Percentiles rank a stretch among this genome's conserved stretches.
Conservation (phyloP, 2,113 vertebrate species). For the Irena cyanogastra region DNA sequence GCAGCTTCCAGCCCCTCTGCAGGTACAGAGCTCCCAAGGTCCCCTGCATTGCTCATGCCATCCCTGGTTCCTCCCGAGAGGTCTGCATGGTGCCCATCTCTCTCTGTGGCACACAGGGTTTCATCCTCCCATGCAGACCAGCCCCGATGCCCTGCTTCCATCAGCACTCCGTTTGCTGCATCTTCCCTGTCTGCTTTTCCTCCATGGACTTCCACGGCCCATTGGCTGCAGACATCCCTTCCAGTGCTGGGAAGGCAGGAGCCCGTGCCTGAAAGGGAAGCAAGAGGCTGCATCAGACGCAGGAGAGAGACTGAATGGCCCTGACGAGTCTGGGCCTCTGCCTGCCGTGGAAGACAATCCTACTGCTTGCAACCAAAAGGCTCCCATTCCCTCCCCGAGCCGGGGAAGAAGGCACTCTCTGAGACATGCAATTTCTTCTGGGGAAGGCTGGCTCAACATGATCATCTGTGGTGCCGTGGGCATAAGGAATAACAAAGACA, state of each 20-base stretch:
- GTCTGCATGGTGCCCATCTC: not conserved
- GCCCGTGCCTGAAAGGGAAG: not conserved
- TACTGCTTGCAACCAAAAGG: not conserved
- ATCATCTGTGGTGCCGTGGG: not conserved
- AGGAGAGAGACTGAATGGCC: not conserved
- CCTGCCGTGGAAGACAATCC: not conserved
- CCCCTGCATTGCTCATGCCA: not conserved
- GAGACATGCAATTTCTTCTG: not conserved
- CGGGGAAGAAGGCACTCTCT: not conserved
- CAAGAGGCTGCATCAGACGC: not conserved
- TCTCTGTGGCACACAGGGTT: not conserved
- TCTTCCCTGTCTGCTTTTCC: slow-evolving; percentile 9
- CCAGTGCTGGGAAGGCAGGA: slow-evolving; percentile 26
- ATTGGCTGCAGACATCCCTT: not conserved
- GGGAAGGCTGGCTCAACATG: not conserved
- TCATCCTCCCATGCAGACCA: not conserved
- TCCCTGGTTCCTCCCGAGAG: not conserved
- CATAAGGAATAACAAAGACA: not conserved
- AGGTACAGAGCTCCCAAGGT: not conserved
- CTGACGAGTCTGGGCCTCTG: not conserved
- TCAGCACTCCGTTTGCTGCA: slow-evolving; percentile 26
- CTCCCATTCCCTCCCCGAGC: not conserved
- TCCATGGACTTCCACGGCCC: not conserved
- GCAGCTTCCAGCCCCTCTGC: not conserved
- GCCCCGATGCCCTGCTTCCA: not conserved